Conservation (phyloP, 2,888 invertebrate species). For the Limenitis arthemis region DNA sequence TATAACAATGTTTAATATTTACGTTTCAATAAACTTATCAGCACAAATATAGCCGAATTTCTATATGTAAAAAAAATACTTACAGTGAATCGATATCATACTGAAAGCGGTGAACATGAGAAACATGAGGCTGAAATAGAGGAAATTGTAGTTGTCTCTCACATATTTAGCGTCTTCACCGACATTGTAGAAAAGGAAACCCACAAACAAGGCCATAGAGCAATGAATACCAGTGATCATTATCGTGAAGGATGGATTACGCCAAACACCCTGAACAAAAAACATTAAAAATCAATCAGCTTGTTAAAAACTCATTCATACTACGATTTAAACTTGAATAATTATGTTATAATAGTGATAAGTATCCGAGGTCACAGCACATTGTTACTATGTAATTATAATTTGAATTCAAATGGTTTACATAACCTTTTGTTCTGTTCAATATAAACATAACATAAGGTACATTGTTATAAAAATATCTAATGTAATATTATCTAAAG, state of each 20-base stretch:
- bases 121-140: conserved; percentile 94
- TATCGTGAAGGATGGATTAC: conserved; percentile 82
- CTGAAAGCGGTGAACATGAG: conserved; percentile 96
- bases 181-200: conserved; percentile 85
- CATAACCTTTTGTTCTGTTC: too few species aligned
- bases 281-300: conserved; percentile 3
- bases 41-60: too few species aligned
- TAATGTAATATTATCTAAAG: too few species aligned
- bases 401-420: too few species aligned
- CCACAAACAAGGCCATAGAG: conserved; percentile 85
- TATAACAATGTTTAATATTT: too few species aligned
- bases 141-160: conserved; percentile 88
- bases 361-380: neutral
- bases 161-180: conserved; percentile 90
- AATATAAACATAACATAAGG: too few species aligned
- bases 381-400: neutral
- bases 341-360: neutral
- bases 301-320: neutral
- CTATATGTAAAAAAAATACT: conserved; percentile 3
- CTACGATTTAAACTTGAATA: neutral
- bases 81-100: conserved; percentile 81
- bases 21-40: too few species aligned
- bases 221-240: conserved; percentile 86
- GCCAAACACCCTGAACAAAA: conserved; percentile 66
- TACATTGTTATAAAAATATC: too few species aligned